Evolutionary conservation across 2,888 invertebrate species (phyloP), one percentile per base, ranked within the genome.

Genomic region (Dinocampus coccinellae): DNA sequence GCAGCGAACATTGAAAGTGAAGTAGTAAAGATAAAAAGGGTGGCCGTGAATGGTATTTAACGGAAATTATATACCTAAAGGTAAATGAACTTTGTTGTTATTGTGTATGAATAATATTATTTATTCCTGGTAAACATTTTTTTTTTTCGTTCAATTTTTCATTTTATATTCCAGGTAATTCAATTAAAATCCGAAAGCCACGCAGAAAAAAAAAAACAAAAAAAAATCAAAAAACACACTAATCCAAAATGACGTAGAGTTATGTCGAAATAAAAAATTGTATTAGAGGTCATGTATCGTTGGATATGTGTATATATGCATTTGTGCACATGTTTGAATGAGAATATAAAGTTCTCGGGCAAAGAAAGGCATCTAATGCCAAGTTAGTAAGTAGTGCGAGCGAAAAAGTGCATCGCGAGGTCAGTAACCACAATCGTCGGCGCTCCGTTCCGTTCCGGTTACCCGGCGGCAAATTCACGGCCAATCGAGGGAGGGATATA

Each of bases 331-430:
- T 34, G 42, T 62, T 62, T 67, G 36, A 68, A 70, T 63, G 58
- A 52, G 60, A 67, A 55, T 63, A 52, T 42, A 73, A 75, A 16
- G 47, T 34, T 53, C 61, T 69, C 72, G 74, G 60, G 79, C 74
- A 78, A 79, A 78, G 80, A 81, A 80, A 81, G 79, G 80, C 78
- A 78, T 80, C 66, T 66, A 66, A 79, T 78, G 80, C 78, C 79
- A 81, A 80, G 81, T 80, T 81, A 84, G 86, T 86, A 87, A 87
- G 87, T 86, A 87, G 86, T 87, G 87, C 87, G 85, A 86, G 85
- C 86, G 85, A 85, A 86, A 86, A 84, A 85, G 85, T 85, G 82
- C 83, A 84, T 81, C 77, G 75, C 73, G 76, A 80, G 79, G 82
- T 82, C 80, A 79, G 79, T 78, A 77, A 78, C 78, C 78, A 78